Conservation (phyloP, 2,888 invertebrate species). For the Zelleria hepariella region DNA sequence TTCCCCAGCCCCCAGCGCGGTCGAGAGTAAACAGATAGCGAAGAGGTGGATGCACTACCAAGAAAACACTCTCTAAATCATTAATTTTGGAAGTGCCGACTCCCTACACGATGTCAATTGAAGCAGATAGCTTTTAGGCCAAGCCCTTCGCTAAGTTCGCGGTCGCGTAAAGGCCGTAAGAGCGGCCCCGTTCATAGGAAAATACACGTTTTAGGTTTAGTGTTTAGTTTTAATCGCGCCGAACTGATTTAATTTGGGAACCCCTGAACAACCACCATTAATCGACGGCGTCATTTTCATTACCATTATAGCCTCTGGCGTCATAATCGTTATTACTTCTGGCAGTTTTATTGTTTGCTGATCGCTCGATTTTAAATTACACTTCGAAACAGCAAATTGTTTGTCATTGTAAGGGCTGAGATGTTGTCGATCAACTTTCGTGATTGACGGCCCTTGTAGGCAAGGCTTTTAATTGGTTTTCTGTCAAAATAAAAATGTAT, state of each 20-base stretch:
- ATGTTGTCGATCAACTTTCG: not conserved
- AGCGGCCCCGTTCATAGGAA: no score
- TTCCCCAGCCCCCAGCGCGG: no score
- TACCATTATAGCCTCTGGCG: slow-evolving; percentile 26
- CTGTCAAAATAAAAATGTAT: not conserved
- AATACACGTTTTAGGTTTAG: no score
- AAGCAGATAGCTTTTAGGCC: no score
- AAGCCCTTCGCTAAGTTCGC: no score
- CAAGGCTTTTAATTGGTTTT: not conserved
- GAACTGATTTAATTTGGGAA: no score
- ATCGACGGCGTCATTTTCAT: slow-evolving; percentile 23
- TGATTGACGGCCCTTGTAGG: not conserved
- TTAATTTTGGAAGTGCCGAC: no score
- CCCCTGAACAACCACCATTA: slow-evolving; percentile 46
- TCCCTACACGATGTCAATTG: no score
- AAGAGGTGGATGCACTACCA: no score
- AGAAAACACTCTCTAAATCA: no score
- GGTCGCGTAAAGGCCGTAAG: no score
- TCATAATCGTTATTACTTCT: slow-evolving; percentile 37
- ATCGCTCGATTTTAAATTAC: not conserved
- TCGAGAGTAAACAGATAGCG: no score
- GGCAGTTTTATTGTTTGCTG: slow-evolving; percentile 45
- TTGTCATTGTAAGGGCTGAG: not conserved
- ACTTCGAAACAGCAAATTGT: not conserved
- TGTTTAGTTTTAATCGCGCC: slow-evolving; percentile 22